Base-by-base conservation (phyloP, 2,888 invertebrate genomes). In the Lasioglossum calceatum region DNA sequence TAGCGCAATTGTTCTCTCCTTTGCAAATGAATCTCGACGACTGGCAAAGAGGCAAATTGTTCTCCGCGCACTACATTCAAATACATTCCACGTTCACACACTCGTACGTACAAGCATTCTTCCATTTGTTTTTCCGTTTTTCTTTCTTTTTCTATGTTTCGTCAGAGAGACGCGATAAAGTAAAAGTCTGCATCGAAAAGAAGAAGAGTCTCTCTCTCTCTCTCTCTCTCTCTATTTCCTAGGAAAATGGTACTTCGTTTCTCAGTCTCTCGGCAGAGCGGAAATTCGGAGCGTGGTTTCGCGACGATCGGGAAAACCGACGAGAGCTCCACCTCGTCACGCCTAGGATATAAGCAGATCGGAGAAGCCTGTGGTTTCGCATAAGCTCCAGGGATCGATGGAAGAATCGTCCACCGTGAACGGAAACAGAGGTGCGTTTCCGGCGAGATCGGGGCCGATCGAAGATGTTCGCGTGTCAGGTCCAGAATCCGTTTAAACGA, bases 1-100 rank as follows among this genome's bases (percentile, higher is more conserved):
- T 88, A 89, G 85, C 86, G 82, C 50, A 71, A 82, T 86, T 82
- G 73, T 80, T 67, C n/a, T 32, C 44, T 36, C 16, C 85, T 73
- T 80, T 54, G 79, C 70, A 27, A 16, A 32, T 19, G 14, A 16
- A 64, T 64, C 64, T 54, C 64, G 7, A 32, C 32, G 64, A 32
- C 19, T 16, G 32, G 64, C 27, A 32, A 67, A 32, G 67, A 32
- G 32, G 67, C 36, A 50, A 71, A 81, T 81, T 81, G 78, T 78
- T 61, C 67, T 76, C 82, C 81, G 79, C 79, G 67, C 85, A 81
- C 70, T 70, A 75, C 83, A 81, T 87, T 82, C 72, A 77, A 67
- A 85, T n/a, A 86, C 88, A 82, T 88, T 85, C 89, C 85, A 77
- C 8, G 36, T 61, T 4, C 61, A 4, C 76, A 12, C 61, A 36